These are phyloP conservation scores for Hypomesus transpacificus DNA, from an alignment of 2,113 vertebrate genomes.

Conservation along the genomic window DNA sequence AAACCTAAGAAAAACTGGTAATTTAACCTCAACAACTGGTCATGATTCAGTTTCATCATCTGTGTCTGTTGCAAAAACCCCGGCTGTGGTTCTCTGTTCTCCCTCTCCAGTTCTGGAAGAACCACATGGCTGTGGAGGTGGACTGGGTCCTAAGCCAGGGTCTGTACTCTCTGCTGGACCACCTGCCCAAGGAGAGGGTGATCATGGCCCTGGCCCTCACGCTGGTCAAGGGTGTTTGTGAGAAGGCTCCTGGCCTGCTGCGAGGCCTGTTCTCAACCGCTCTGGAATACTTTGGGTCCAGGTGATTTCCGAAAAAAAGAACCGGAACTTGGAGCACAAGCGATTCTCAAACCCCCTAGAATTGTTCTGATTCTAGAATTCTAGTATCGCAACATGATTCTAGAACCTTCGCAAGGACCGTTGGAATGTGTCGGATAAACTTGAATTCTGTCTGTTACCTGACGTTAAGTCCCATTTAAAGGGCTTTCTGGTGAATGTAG, in stretches of 20 bases:
- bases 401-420: too few relatives aligned
- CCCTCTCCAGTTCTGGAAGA: conserved; percentile 66
- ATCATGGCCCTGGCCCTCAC: conserved; percentile 75
- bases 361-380: too few relatives aligned
- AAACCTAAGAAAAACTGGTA: too few relatives aligned
- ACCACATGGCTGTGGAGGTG: conserved; percentile 57
- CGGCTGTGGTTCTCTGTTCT: background rate
- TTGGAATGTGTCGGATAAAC: too few relatives aligned
- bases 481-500: too few relatives aligned
- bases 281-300: conserved; percentile 61
- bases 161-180: conserved; percentile 52
- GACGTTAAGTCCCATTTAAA: too few relatives aligned
- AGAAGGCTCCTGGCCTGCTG: conserved; percentile 70
- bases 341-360: background rate
- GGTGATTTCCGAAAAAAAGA: conserved; percentile 22
- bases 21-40: too few relatives aligned
- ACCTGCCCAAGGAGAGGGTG: conserved; percentile 68
- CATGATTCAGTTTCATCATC: background rate
- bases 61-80: background rate
- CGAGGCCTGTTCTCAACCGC: conserved; percentile 60
- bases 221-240: conserved; percentile 75
- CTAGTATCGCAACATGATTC: too few relatives aligned
- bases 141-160: conserved; percentile 30
- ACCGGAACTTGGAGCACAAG: background rate
- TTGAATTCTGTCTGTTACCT: too few relatives aligned